A percentile compares a stretch with the other conserved stretches of the same genome.
Conservation (phyloP, 2,797 vertebrate genomes). For the Perdix hodgsoniae region DNA sequence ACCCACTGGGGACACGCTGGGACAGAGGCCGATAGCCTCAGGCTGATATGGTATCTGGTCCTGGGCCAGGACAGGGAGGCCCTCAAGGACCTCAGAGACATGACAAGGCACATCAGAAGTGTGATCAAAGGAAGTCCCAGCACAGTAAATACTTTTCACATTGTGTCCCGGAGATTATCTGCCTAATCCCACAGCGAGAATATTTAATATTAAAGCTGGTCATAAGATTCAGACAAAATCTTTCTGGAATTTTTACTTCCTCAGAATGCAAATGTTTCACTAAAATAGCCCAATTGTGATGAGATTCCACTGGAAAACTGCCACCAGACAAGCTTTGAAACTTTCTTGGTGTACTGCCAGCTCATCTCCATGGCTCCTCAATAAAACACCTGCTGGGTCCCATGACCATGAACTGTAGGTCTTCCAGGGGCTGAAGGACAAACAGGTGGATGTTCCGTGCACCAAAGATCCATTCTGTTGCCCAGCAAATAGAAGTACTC, state of each 20-base stretch:
- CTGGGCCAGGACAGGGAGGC: background rate
- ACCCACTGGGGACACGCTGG: fast-evolving
- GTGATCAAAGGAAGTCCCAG: background rate
- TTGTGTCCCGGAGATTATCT: background rate
- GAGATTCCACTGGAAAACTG: constrained; percentile 38
- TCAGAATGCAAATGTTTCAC: constrained; percentile 1
- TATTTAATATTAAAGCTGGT: background rate
- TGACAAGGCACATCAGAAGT: background rate
- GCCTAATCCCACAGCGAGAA: background rate
- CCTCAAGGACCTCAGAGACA: background rate
- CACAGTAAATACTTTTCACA: fast-evolving
- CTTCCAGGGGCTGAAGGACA: background rate
- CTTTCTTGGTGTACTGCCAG: constrained; percentile 47
- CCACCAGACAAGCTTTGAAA: constrained; percentile 53
- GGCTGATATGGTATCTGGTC: background rate
- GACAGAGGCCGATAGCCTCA: fast-evolving
- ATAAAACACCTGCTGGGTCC: constrained; percentile 39
- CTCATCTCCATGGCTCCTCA: constrained; percentile 1
- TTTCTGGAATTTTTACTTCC: background rate
- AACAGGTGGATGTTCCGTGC: background rate
- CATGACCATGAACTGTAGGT: fast-evolving
- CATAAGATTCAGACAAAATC: constrained; percentile 6
- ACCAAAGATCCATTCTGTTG: background rate
- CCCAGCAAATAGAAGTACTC: background rate
- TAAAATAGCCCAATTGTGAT: constrained; percentile 22